Percentiles rank a stretch among this genome's conserved stretches.
phyloP scores from a whole-genome alignment of 2,888 invertebrate species.

The Caenorhabditis sp. region DNA sequence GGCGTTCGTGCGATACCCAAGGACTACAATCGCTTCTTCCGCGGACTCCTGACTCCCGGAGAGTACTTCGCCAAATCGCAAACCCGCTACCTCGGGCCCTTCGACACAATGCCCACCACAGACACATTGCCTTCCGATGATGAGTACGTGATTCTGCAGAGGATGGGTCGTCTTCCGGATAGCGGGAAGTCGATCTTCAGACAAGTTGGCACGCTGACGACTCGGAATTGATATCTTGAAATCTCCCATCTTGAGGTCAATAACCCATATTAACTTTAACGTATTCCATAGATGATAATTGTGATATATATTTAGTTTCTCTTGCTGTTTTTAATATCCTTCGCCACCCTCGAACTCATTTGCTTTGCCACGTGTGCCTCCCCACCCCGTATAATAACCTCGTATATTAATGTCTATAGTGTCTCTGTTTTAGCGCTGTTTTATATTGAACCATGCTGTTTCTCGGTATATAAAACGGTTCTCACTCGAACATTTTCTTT shows the following conservation, averaged over 20 bases:
- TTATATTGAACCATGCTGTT: slow-evolving; percentile 32
- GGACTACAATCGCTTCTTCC: slow-evolving; percentile 54
- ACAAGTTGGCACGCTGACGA: slow-evolving; percentile 58
- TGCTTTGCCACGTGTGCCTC: slow-evolving; percentile 2
- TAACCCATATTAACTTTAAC: slow-evolving; percentile 22
- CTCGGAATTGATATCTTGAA: slow-evolving; percentile 4
- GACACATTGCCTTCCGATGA: slow-evolving; percentile 40
- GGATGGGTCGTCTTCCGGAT: slow-evolving; percentile 69
- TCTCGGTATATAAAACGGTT: slow-evolving; percentile 31
- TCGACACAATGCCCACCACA: slow-evolving; percentile 36
- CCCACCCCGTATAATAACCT: slow-evolving; percentile 23
- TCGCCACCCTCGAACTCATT: neutral
- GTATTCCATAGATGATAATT: slow-evolving; percentile 26
- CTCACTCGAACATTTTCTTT: neutral
- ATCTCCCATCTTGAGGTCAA: neutral
- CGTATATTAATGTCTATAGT: slow-evolving; percentile 24
- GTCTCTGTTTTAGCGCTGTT: slow-evolving; percentile 32
- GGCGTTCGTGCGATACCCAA: slow-evolving; percentile 64
- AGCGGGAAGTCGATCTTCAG: slow-evolving; percentile 66
- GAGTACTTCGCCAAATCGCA: slow-evolving; percentile 65
- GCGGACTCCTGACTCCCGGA: slow-evolving; percentile 59
- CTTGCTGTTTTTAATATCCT: too few species aligned
- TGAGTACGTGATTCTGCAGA: slow-evolving; percentile 58
- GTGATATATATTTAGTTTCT: slow-evolving; percentile 25
- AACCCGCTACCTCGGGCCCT: slow-evolving; percentile 59